Conservation (phyloP, 2,888 invertebrate genomes). For the Erpobdella octoculata region DNA sequence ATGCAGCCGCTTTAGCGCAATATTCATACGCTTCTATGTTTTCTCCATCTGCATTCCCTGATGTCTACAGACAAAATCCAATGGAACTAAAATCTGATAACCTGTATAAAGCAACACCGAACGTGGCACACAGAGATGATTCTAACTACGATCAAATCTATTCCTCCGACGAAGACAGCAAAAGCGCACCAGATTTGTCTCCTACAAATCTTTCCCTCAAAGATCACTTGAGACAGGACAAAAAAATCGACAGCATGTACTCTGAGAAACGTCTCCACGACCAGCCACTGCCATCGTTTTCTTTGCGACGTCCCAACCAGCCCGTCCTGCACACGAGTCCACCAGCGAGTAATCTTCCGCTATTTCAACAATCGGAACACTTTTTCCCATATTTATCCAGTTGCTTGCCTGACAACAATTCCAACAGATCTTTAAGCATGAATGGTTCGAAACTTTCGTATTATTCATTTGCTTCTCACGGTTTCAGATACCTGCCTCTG, state of each 20-base stretch:
- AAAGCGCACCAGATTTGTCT: not conserved
- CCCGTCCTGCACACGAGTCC: too few relatives aligned
- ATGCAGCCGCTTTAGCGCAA: conserved; percentile 15
- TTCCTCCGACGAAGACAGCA: not conserved
- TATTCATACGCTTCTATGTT: conserved; percentile 10
- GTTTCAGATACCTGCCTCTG: not conserved
- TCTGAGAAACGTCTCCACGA: not conserved
- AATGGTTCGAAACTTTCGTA: not conserved
- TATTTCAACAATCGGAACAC: not conserved
- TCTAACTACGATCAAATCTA: too few relatives aligned
- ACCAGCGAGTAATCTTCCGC: too few relatives aligned
- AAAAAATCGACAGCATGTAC: not conserved
- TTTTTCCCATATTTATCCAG: not conserved
- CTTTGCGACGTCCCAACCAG: too few relatives aligned
- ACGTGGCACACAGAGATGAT: not conserved
- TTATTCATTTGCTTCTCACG: not conserved
- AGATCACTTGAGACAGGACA: not conserved
- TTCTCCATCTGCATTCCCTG: conserved; percentile 1
- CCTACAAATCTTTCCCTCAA: not conserved
- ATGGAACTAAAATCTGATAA: not conserved
- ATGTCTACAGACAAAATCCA: not conserved
- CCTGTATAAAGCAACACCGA: not conserved
- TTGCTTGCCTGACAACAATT: not conserved
- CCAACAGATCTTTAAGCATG: too few relatives aligned
- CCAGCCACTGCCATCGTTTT: not conserved